Evolutionary conservation across 2,888 invertebrate genomes (phyloP), one percentile per base, ranked within the genome.

Genomic region (Leucophenga maculata): DNA sequence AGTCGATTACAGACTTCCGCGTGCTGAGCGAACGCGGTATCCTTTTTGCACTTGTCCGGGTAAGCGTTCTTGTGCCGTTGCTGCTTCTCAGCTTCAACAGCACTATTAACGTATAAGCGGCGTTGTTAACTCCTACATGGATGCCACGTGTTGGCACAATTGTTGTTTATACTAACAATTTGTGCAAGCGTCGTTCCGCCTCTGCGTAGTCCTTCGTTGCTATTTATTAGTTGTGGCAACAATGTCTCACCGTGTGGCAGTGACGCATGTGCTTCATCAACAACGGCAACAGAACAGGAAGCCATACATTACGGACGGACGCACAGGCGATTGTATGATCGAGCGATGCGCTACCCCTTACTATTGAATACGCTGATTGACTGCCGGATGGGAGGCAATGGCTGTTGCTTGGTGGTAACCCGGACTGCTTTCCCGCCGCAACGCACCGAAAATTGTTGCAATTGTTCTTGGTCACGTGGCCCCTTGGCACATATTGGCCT

Each of bases 161-260:
- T 84, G 81, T 85, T 86, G 86, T 86, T 86, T 86, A 86, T 85
- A 80, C 86, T 82, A 86, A 86, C 81, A 85, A 86, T 86, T 86
- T 86, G 86, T 82, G 84, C 79, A 75, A 64, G 66, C 71, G 70
- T 64, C 59, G 72, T 66, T 31, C 2, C 59, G 64, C 48, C 66
- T 68, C 20, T 13, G 52, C 52, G 46, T 6, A 50, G 50, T 69
- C 69, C 68, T 55, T 69, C 71, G 71, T 74, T 70, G 68, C 72
- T 75, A 74, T 76, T 78, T 76, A 77, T 78, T 77, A 78, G 77
- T 78, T 78, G 72, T 74, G 74, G 72, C 73, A 75, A 75, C 73
- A 74, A 6, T 22, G 59, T 16, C n/a, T 14, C 55, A 55, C 20
- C 13, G 54, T 22, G 22, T 18, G 22, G 14, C 55, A 14, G 8